Evolutionary conservation across 2,113 vertebrate genomes (phyloP).

Genomic region (Aegotheles bennettii): DNA sequence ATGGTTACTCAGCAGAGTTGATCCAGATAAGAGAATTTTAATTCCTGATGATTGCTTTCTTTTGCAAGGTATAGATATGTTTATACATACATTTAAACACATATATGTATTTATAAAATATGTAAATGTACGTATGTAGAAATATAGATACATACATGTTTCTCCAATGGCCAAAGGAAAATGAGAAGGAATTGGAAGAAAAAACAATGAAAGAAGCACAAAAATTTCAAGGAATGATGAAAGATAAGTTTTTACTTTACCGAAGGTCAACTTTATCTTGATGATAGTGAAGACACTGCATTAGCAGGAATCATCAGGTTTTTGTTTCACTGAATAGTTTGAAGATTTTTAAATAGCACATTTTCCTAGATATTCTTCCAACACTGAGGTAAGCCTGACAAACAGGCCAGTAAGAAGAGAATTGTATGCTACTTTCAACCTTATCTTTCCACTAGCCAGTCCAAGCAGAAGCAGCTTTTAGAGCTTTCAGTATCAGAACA

Average conservation of each 20-base stretch:
- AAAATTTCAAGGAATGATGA: not conserved
- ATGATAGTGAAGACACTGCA: not conserved
- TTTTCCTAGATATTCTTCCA: not conserved
- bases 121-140: not conserved
- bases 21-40: not conserved
- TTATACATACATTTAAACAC: not conserved
- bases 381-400: not conserved
- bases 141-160: not conserved
- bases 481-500: not conserved
- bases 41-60: not conserved
- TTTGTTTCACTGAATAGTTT: not conserved
- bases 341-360: not conserved
- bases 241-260: not conserved
- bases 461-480: not conserved
- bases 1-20: not conserved
- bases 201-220: not conserved
- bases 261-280: not conserved
- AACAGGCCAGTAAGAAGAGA: not conserved
- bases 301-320: not conserved
- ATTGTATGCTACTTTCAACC: not conserved
- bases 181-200: not conserved
- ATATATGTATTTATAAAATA: not conserved
- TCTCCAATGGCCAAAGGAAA: not conserved
- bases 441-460: not conserved
- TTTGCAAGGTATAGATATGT: not conserved